Percentiles rank a stretch among this genome's conserved stretches.
phyloP scores from a whole-genome alignment of 2,113 vertebrate species.

The Sebastes schlegelii region DNA sequence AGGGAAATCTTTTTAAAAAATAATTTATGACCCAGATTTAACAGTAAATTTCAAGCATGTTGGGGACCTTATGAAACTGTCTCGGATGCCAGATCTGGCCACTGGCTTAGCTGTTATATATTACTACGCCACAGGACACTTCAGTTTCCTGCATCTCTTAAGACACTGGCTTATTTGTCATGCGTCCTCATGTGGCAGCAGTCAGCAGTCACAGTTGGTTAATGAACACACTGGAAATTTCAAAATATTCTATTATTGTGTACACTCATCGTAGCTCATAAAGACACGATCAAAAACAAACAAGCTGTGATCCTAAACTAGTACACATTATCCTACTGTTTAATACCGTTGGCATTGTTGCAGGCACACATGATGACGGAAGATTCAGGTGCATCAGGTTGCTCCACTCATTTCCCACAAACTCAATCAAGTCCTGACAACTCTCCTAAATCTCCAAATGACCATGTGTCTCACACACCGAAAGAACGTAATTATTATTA shows the following conservation, averaged over 20 bases:
- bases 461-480: background rate
- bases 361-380: background rate
- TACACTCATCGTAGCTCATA: background rate
- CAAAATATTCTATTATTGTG: background rate
- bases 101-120: background rate
- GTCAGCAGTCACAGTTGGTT: background rate
- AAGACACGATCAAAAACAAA: background rate
- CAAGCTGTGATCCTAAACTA: background rate
- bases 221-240: background rate
- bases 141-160: background rate
- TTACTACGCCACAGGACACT: background rate
- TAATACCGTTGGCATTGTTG: background rate
- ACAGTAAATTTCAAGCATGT: background rate
- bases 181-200: conserved; percentile 27
- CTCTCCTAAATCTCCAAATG: background rate
- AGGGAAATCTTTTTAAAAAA: too few relatives aligned
- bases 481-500: too few relatives aligned
- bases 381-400: background rate
- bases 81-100: background rate
- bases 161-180: background rate
- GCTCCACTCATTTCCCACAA: background rate
- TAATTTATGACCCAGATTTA: too few relatives aligned
- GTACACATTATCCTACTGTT: background rate
- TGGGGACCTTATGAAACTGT: background rate
- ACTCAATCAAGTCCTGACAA: conserved; percentile 3